Percentiles rank a stretch among this genome's conserved stretches.
Conservation (phyloP, 2,113 vertebrate species). For the Oceanodroma tethys region DNA sequence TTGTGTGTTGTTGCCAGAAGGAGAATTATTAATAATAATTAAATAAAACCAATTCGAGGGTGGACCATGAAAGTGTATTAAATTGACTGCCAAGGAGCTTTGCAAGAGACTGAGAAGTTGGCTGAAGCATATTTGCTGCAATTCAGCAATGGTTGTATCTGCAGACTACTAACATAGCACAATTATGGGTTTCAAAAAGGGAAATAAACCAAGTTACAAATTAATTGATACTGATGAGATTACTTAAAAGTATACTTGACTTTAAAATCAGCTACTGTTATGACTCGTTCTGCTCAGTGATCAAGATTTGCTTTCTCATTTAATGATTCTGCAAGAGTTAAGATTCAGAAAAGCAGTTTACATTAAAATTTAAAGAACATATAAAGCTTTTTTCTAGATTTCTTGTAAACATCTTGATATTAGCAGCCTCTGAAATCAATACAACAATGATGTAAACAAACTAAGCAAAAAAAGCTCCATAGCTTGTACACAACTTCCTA, state of each 20-base stretch:
- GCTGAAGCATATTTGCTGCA: background rate
- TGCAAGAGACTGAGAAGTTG: background rate
- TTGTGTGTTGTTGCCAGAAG: background rate
- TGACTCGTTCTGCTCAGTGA: background rate
- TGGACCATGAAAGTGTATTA: background rate
- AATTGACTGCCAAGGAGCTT: background rate
- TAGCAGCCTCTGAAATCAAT: background rate
- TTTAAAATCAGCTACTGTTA: background rate
- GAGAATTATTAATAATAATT: background rate
- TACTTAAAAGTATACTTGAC: background rate
- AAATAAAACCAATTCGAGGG: rapidly evolving
- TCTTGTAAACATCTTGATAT: background rate
- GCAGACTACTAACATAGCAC: background rate
- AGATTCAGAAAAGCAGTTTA: background rate
- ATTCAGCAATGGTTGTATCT: background rate
- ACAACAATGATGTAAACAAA: background rate
- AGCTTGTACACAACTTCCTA: background rate
- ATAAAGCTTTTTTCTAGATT: background rate
- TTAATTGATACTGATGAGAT: background rate
- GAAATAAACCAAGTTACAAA: background rate
- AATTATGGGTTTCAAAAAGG: background rate
- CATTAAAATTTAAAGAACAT: background rate
- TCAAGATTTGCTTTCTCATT: background rate
- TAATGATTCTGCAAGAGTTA: background rate
- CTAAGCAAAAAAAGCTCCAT: background rate